Percentiles rank a stretch among this genome's conserved stretches.
These are phyloP conservation scores for Parasteatoda tepidariorum DNA, from an alignment of 1,140 invertebrate species.

Conservation along the genomic window DNA sequence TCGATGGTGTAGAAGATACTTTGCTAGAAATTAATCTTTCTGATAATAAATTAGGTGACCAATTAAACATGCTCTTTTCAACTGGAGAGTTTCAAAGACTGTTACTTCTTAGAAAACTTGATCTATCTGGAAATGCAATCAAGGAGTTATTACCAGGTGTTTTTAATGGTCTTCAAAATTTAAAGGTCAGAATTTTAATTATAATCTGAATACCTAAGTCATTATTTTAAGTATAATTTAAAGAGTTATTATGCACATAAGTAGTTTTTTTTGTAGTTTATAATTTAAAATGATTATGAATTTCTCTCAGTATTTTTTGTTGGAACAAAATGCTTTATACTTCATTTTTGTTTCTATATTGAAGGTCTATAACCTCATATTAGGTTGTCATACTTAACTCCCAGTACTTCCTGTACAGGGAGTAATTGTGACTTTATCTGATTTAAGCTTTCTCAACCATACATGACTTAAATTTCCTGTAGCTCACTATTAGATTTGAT, in stretches of 20 bases:
- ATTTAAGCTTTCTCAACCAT: too few relatives aligned
- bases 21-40: conserved; percentile 79
- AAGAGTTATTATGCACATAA: neutral
- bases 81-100: conserved; percentile 84
- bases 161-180: conserved; percentile 81
- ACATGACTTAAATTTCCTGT: too few relatives aligned
- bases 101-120: conserved; percentile 75
- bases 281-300: neutral
- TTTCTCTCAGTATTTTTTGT: neutral
- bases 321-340: neutral
- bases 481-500: too few relatives aligned
- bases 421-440: too few relatives aligned
- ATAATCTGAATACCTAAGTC: neutral
- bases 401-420: too few relatives aligned
- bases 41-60: conserved; percentile 87
- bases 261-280: neutral
- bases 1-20: conserved; percentile 76
- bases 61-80: conserved; percentile 89
- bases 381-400: too few relatives aligned
- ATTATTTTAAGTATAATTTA: conserved; percentile 42
- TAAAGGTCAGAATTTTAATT: conserved; percentile 72
- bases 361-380: too few relatives aligned
- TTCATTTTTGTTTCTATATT: too few relatives aligned
- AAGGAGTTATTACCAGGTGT: conserved; percentile 85
- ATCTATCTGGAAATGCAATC: conserved; percentile 83